Conservation (phyloP, 2,113 vertebrate genomes). For the Chlamydotis undulata region DNA sequence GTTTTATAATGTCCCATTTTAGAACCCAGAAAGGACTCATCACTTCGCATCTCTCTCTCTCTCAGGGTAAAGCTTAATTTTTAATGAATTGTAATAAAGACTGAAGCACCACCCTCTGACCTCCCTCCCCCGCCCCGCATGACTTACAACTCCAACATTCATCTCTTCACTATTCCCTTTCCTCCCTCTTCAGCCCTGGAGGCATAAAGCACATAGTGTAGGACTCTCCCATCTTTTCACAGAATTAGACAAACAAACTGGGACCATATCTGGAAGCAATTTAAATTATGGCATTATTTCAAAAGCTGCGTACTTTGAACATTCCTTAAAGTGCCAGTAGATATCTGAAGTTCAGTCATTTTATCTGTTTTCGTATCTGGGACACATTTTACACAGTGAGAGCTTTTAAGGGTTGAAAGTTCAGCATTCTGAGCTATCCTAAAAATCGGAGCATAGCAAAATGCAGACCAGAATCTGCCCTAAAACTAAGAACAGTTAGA, state of each 20-base stretch:
- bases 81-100: conserved; percentile 38
- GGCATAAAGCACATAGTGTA: not conserved
- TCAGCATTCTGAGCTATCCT: not conserved
- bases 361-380: not conserved
- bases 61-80: conserved; percentile 24
- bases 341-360: not conserved
- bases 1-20: conserved; percentile 23
- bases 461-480: not conserved
- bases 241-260: not conserved
- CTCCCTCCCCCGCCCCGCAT: not conserved
- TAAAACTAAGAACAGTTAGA: not conserved
- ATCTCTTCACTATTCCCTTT: not conserved
- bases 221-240: not conserved
- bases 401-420: not conserved
- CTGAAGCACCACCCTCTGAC: not conserved
- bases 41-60: not conserved
- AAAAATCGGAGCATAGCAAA: not conserved
- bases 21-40: not conserved
- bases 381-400: not conserved
- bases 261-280: conserved; percentile 23
- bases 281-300: not conserved
- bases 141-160: not conserved
- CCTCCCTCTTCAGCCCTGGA: not conserved
- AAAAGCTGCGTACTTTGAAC: not conserved
- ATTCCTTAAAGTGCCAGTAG: conserved; percentile 27